Evolutionary conservation across 2,797 vertebrate genomes (phyloP), one percentile per base, ranked within the genome.

Genomic region (Balearica regulorum): DNA sequence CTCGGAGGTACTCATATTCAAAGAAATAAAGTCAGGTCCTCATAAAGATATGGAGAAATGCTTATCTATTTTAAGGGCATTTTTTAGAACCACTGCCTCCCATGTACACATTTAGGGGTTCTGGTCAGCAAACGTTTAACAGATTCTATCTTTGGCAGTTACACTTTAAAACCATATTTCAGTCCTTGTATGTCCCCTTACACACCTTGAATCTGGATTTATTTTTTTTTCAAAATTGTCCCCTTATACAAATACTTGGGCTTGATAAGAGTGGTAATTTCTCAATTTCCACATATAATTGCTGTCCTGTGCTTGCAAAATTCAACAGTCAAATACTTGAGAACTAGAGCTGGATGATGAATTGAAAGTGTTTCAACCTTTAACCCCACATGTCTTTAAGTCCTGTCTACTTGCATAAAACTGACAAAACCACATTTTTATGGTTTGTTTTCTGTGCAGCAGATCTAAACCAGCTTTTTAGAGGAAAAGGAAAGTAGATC

Each of bases 341-440:
- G 72, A 87, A 57, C 44, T 61, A 44, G 72, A 82, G 17, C 69
- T 89, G 61, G 79, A 91, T 94, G 95, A 95, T 94, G 33, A 92
- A 94, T 92, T 90, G 72, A 66, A 95, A 91, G 51, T 76, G 49
- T 79, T 94, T 94, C 89, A 90, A 6, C 91, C 87, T 96, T 89
- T 94, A 94, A 93, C 88, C 92, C 51, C 44, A 54, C 41, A 69
- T 14, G 54, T 90, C 72, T 91, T 80, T 81, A 84, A 90, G 69
- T 82, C 31, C 54, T 41, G 72, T 58, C 93, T 88, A 35, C 83
- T 95, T 91, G 54, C 83, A 93, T 88, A 90, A 94, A 96, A 90
- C 76, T 88, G 87, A 88, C 79, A 94, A 90, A 96, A 6, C 43
- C 77, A 83, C 77, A 86, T 72, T 96, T 95, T 88, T 72, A 86